Evolutionary conservation across 2,797 vertebrate species (phyloP).

Genomic region (Anguilla megastoma): DNA sequence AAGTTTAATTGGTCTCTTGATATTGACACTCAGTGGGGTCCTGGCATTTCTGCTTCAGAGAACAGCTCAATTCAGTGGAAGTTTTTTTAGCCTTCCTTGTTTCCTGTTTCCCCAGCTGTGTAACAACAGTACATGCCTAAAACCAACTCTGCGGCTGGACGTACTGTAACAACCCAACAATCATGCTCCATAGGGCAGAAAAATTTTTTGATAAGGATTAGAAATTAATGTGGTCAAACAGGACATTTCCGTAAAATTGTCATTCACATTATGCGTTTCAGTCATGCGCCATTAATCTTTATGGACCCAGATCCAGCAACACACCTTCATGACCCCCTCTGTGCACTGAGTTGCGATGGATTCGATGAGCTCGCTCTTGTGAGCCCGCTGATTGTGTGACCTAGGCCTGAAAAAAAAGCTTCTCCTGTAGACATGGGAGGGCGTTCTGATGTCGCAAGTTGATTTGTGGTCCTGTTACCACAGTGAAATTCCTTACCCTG

Average conservation of each 20-base stretch:
- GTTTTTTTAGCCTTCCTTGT: background rate
- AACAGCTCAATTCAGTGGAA: background rate
- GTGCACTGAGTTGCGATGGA: background rate
- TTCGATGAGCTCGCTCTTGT: conserved; percentile 12
- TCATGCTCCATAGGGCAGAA: background rate
- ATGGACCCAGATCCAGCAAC: conserved; percentile 9
- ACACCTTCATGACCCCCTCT: conserved; percentile 15
- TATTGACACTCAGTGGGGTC: background rate
- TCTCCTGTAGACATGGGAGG: conserved; percentile 38
- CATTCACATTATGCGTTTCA: background rate
- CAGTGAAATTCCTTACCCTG: conserved; percentile 25
- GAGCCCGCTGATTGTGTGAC: conserved; percentile 38
- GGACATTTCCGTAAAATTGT: background rate
- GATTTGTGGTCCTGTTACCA: conserved; percentile 40
- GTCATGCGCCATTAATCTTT: conserved; percentile 26
- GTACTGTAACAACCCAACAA: background rate
- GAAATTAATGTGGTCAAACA: background rate
- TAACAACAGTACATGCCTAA: background rate
- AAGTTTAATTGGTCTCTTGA: background rate
- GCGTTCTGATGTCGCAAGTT: conserved; percentile 39
- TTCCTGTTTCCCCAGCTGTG: background rate
- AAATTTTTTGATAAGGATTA: conserved; percentile 6
- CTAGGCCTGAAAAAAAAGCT: conserved; percentile 47
- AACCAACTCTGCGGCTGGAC: background rate
- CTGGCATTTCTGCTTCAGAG: background rate